These are phyloP conservation scores for Andrena flavipes DNA, from an alignment of 2,888 invertebrate species.

Conservation along the genomic window DNA sequence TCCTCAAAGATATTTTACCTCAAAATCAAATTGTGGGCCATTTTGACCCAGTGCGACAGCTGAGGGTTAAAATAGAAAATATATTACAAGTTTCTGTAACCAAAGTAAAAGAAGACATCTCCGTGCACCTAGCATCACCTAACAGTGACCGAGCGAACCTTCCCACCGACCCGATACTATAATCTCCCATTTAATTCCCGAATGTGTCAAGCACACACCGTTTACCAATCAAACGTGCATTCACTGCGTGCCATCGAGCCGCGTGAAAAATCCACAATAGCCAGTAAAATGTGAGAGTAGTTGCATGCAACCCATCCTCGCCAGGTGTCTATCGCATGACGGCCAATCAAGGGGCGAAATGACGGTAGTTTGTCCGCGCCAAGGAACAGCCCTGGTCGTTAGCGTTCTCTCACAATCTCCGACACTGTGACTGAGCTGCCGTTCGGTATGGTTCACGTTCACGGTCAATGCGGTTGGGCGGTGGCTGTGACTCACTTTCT, in stretches of 20 bases:
- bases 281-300: conserved; percentile 2
- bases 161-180: background rate
- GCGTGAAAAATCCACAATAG: background rate
- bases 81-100: too few species aligned
- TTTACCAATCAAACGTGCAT: background rate
- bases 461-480: conserved; percentile 34
- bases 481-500: conserved; percentile 61
- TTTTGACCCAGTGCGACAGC: too few species aligned
- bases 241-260: background rate
- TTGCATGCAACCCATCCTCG: background rate
- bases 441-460: background rate
- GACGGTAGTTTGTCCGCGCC: background rate
- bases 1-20: too few species aligned
- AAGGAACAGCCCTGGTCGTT: background rate
- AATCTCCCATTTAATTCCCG: background rate
- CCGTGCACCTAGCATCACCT: too few species aligned
- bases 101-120: too few species aligned
- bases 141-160: too few species aligned
- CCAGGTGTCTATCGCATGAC: background rate
- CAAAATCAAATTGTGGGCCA: too few species aligned
- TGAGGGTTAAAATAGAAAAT: too few species aligned
- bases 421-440: background rate
- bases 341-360: background rate
- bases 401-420: conserved; percentile 15
- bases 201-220: background rate